phyloP scores from a whole-genome alignment of 2,888 invertebrate species.

The Dolomedes plantarius region DNA sequence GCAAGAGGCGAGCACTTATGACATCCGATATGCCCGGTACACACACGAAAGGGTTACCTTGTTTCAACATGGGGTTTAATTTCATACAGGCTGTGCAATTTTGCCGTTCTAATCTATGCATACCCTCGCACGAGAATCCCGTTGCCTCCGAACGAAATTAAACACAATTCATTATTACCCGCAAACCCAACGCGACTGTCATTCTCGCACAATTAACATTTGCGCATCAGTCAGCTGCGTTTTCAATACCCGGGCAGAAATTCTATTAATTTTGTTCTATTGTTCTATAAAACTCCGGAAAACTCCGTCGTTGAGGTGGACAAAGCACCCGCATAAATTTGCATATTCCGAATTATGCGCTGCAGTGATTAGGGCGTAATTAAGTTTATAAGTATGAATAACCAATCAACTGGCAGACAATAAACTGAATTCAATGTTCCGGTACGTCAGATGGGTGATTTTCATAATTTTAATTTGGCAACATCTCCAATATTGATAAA shows the following conservation, averaged over 20 bases:
- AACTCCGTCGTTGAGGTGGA: background rate
- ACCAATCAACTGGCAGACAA: constrained; percentile 9
- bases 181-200: background rate
- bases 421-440: background rate
- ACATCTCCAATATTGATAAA: background rate
- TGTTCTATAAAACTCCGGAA: constrained; percentile 8
- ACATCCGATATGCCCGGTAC: too few species aligned
- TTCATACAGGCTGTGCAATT: background rate
- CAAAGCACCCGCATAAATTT: constrained; percentile 12
- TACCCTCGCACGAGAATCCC: background rate
- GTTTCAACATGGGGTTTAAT: background rate
- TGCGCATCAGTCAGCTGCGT: constrained; percentile 1
- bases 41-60: background rate
- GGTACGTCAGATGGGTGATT: constrained; percentile 14
- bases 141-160: background rate
- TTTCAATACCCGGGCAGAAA: background rate
- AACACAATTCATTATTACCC: constrained; percentile 1
- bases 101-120: background rate
- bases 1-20: too few species aligned
- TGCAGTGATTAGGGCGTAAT: constrained; percentile 7
- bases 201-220: background rate
- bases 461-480: constrained; percentile 18
- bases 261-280: constrained; percentile 15
- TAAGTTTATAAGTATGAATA: constrained; percentile 18
- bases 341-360: constrained; percentile 11